Base-by-base conservation (phyloP, 2,888 invertebrate species). In the Allolobophora icterica region DNA sequence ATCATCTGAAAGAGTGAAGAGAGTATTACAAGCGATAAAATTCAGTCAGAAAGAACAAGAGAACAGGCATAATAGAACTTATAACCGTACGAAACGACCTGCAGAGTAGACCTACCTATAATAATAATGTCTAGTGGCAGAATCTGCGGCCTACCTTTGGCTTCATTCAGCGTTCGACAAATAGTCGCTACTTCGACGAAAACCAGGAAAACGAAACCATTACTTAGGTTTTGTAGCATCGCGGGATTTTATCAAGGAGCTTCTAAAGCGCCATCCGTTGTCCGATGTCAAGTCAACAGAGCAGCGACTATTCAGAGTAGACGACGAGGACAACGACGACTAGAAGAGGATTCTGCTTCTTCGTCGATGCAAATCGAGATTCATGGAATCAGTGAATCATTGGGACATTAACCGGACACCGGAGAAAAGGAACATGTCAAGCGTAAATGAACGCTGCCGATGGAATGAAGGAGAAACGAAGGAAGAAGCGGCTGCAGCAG, bases 171-270 rank as follows among this genome's bases (percentile, higher is more conserved):
- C 71, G 71, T n/a, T 71, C 71, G 71, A 71, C 71, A 71, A 71
- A 71, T n/a, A 8, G 71, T n/a, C n/a, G n/a, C 30, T 3, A 71
- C 30, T 71, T 71, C 71, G 71, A 71, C 71, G 71, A 71, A 71
- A 71, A 71, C n/a, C n/a, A 71, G n/a, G 71, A 71, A 71, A n/a
- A 71, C 71, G 71, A 71, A 71, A 71, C 71, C 15, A 71, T n/a
- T 71, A 1, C 71, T n/a, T n/a, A 71, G n/a, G 71, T n/a, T 71
- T 71, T 71, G 71, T n/a, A 71, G 30, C 71, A 71, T 71, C 30
- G 71, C 71, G 30, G n/a, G 30, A n/a, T 13, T 30, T 71, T n/a
- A n/a, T 71, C 6, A 30, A 8, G 30, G 6, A n/a, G n/a, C 71
- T 71, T 71, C 71, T 71, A 71, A 71, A 71, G 71, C 71, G 71